A percentile compares a stretch with the other conserved stretches of the same genome.
These are phyloP conservation scores for Clusia tigrina DNA, from an alignment of 2,888 invertebrate species.

Conservation along the genomic window DNA sequence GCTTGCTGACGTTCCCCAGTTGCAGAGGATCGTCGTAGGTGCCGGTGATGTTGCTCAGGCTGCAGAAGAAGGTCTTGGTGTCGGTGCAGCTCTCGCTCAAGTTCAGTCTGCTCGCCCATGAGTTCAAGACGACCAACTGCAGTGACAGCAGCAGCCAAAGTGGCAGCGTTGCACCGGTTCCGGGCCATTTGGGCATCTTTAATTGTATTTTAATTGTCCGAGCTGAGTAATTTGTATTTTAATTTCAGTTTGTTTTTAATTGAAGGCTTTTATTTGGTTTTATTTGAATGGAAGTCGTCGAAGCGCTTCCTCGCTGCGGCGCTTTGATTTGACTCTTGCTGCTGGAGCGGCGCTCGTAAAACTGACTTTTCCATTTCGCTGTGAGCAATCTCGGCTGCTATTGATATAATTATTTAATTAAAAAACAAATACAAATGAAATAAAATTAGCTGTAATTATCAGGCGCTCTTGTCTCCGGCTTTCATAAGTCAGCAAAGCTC, in stretches of 20 bases:
- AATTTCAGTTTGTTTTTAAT: constrained; percentile 11
- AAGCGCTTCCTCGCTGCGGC: too few relatives aligned
- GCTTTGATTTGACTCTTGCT: constrained; percentile 42
- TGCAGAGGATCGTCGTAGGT: constrained; percentile 34
- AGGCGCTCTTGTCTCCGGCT: not conserved
- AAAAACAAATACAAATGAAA: too few relatives aligned
- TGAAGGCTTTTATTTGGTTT: constrained; percentile 13
- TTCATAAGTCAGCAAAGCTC: constrained; percentile 8
- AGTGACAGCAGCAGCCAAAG: not conserved
- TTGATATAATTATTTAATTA: not conserved
- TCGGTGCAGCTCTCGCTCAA: constrained; percentile 45
- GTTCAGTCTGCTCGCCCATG: constrained; percentile 35
- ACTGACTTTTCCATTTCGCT: not conserved
- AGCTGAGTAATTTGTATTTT: too few relatives aligned
- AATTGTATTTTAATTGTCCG: too few relatives aligned
- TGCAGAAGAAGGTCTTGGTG: constrained; percentile 38
- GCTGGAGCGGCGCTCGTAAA: not conserved
- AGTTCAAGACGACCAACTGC: not conserved
- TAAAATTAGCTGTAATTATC: not conserved
- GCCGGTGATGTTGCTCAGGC: constrained; percentile 33
- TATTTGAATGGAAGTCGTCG: too few relatives aligned
- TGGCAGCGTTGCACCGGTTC: not conserved
- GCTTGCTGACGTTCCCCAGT: constrained; percentile 31
- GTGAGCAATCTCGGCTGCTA: not conserved
- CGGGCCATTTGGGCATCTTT: not conserved